phyloP scores from a whole-genome alignment of 2,797 vertebrate species.

The Psittacula echo region DNA sequence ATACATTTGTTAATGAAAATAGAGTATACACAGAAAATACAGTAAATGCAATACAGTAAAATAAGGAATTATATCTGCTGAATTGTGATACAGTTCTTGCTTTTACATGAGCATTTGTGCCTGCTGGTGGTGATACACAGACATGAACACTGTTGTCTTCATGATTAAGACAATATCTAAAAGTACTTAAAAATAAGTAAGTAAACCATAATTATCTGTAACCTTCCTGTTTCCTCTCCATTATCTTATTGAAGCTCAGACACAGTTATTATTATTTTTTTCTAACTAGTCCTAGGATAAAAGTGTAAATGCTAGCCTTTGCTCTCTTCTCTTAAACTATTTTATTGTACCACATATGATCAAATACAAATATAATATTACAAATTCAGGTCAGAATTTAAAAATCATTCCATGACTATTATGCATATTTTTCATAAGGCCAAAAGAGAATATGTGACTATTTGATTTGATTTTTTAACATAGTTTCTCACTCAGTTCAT shows the following conservation, averaged over 20 bases:
- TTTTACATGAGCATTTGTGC: background rate
- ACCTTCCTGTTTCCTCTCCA: background rate
- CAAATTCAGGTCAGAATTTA: background rate
- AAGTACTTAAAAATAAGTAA: background rate
- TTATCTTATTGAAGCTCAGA: background rate
- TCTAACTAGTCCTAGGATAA: background rate
- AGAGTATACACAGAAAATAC: too few relatives aligned
- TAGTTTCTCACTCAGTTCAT: background rate
- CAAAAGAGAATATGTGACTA: background rate
- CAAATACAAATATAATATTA: background rate
- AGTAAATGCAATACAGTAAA: background rate
- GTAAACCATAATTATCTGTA: background rate
- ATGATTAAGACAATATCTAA: background rate
- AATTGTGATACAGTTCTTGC: background rate
- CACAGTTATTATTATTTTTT: background rate
- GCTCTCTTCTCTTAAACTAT: background rate
- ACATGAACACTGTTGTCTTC: background rate
- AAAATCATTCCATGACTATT: background rate
- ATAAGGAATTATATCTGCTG: background rate
- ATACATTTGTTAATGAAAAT: background rate
- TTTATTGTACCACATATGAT: background rate
- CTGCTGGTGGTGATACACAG: background rate
- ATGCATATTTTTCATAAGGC: background rate
- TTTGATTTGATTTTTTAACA: background rate
- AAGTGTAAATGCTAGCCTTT: background rate